Percentiles rank a stretch among this genome's conserved stretches.
Conservation (phyloP, 2,113 vertebrate genomes). For the Paralichthys olivaceus region DNA sequence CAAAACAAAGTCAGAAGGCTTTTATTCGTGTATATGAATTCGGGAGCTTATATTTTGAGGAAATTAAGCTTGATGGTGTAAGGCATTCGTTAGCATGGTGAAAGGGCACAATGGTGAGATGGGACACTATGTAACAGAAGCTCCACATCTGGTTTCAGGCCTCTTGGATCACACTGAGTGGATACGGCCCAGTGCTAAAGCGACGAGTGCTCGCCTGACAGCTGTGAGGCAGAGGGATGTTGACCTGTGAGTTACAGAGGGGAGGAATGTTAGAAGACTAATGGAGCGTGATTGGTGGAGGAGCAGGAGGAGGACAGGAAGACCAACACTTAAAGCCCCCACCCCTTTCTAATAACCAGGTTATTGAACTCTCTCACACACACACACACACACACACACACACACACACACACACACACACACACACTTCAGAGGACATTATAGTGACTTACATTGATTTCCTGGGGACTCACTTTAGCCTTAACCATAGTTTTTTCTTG, state of each 20-base stretch:
- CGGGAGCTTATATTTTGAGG: neutral
- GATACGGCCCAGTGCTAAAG: constrained; percentile 5
- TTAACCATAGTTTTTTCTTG: too few species aligned
- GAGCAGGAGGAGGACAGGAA: too few species aligned
- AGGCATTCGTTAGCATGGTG: neutral
- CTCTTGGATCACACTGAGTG: constrained; percentile 13
- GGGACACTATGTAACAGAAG: neutral
- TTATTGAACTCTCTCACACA: too few species aligned
- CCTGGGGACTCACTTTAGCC: too few species aligned
- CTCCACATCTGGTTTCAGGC: constrained; percentile 38
- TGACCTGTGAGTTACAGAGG: neutral
- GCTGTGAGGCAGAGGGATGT: constrained; percentile 12
- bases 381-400: too few species aligned
- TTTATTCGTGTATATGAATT: neutral
- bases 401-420: too few species aligned
- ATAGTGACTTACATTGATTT: too few species aligned
- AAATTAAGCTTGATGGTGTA: neutral
- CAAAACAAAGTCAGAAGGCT: constrained; percentile 1
- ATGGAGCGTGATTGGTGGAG: constrained; percentile 39
- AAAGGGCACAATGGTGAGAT: constrained; percentile 1
- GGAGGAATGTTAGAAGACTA: constrained; percentile 22
- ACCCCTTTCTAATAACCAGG: too few species aligned
- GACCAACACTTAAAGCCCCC: too few species aligned
- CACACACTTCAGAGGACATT: too few species aligned
- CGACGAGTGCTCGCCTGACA: neutral